Conservation (phyloP, 2,888 invertebrate genomes). For the Vandiemenella viatica region DNA sequence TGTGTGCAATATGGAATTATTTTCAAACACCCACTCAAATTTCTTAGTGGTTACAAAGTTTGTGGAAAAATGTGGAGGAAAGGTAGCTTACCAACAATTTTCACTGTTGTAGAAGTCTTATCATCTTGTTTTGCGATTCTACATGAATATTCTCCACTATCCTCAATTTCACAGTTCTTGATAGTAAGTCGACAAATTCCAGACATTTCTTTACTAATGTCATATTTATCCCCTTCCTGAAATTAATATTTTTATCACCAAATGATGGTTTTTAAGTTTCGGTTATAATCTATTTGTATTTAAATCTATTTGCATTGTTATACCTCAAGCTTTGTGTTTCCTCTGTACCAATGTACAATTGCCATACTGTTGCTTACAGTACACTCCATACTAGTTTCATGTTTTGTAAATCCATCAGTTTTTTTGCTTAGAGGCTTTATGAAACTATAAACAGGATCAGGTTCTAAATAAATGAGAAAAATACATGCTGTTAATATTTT, state of each 20-base stretch:
- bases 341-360: conserved; percentile 85
- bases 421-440: conserved; percentile 79
- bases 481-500: too few relatives aligned
- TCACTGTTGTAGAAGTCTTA: conserved; percentile 66
- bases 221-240: conserved; percentile 66
- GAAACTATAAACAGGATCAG: conserved; percentile 88
- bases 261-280: background rate
- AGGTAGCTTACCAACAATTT: conserved; percentile 49
- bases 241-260: background rate
- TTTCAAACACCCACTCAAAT: too few relatives aligned
- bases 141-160: conserved; percentile 79
- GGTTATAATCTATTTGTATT: background rate
- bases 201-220: conserved; percentile 83
- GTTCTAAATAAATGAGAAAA: conserved; percentile 45
- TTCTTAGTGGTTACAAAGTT: too few relatives aligned
- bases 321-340: conserved; percentile 52
- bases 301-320: background rate
- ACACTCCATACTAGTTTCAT: conserved; percentile 85
- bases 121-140: conserved; percentile 79
- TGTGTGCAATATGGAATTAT: too few relatives aligned
- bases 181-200: conserved; percentile 81
- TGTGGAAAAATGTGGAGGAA: too few relatives aligned
- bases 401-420: conserved; percentile 75
- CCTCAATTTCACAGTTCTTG: conserved; percentile 64
- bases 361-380: conserved; percentile 87